Conservation (phyloP, 2,888 invertebrate species). For the Cremastinae sp. region DNA sequence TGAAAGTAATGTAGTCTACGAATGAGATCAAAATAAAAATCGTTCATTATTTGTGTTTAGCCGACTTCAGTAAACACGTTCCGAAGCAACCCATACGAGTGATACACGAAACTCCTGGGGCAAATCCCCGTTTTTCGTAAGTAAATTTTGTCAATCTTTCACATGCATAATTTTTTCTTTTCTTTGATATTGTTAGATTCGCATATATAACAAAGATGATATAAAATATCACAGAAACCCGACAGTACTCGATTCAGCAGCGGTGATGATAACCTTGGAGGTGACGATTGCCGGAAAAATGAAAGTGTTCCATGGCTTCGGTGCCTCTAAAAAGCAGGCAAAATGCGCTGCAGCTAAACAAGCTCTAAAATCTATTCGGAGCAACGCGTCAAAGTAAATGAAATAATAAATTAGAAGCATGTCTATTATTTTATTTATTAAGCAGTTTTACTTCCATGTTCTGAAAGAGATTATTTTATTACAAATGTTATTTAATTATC, state of each 20-base stretch:
- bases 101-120: constrained; percentile 90
- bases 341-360: constrained; percentile 90
- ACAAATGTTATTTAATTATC: background rate
- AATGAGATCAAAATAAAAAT: too few relatives aligned
- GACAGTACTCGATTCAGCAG: constrained; percentile 60
- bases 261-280: constrained; percentile 84
- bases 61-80: constrained; percentile 88
- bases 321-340: constrained; percentile 86
- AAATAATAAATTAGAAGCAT: background rate
- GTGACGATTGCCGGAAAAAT: constrained; percentile 83
- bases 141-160: constrained; percentile 71
- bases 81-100: constrained; percentile 95
- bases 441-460: background rate
- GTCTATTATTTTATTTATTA: background rate
- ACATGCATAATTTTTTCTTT: constrained; percentile 22
- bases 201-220: too few relatives aligned
- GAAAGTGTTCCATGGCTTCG: constrained; percentile 86
- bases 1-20: background rate
- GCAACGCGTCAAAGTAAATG: constrained; percentile 54
- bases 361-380: constrained; percentile 81
- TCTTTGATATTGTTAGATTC: constrained; percentile 22
- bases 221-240: constrained; percentile 69
- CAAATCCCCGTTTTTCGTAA: constrained; percentile 88
- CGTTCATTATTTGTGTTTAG: constrained; percentile 77
- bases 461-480: background rate